A percentile compares a stretch with the other conserved stretches of the same genome.
phyloP scores from a whole-genome alignment of 2,113 vertebrate species.

The Mesitornis unicolor region DNA sequence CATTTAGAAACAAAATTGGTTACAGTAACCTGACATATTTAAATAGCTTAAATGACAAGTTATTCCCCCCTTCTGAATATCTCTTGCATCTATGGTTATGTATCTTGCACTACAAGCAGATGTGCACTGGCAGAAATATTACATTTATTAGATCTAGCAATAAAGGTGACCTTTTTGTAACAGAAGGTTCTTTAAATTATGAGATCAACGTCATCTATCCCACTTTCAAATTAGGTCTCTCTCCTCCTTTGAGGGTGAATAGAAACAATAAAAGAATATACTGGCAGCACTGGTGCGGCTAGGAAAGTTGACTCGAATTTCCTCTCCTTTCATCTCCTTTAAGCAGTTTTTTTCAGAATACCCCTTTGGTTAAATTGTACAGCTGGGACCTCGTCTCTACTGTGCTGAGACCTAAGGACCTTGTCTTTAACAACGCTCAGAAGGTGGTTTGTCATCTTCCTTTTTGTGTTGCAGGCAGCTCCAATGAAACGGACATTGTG shows the following conservation, averaged over 20 bases:
- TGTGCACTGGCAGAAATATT: background rate
- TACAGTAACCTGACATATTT: background rate
- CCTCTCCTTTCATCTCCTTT: background rate
- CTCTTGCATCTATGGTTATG: background rate
- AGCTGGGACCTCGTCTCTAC: background rate
- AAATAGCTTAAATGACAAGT: background rate
- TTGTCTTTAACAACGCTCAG: background rate
- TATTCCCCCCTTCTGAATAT: background rate
- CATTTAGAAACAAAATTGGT: background rate
- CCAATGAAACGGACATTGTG: slow-evolving; percentile 85
- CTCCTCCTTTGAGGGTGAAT: background rate
- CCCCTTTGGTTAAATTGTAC: background rate
- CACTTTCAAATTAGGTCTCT: background rate
- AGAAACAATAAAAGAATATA: background rate
- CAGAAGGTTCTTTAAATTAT: background rate
- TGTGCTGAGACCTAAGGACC: background rate
- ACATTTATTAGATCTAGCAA: background rate
- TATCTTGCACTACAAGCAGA: background rate
- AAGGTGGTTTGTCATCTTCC: background rate
- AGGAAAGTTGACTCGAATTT: background rate
- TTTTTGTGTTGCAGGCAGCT: slow-evolving; percentile 68
- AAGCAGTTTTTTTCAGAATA: background rate
- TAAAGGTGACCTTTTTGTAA: background rate
- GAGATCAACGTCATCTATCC: background rate
- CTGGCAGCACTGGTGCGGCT: background rate